Evolutionary conservation across 2,113 vertebrate species (phyloP), one percentile per base, ranked within the genome.

Genomic region (Tauraco erythrolophus): DNA sequence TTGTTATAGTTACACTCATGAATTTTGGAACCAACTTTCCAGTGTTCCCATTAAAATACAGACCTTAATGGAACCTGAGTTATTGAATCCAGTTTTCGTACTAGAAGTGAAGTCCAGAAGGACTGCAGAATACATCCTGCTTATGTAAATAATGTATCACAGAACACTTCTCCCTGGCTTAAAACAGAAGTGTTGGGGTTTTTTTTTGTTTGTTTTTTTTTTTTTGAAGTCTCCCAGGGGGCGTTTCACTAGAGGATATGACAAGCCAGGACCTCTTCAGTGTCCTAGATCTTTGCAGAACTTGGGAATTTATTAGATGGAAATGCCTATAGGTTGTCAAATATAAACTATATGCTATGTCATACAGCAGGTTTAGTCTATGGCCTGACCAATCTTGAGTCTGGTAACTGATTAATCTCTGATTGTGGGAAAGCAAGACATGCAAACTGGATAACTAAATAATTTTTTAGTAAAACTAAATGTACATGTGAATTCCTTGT

Each of bases 111-210:
- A 58, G 21, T 84, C 37, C 46, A 33, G 69, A 80, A 66, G 28
- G 50, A 43, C 50, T 74, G 18, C 10, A 25, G 75, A 74, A 21
- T 54, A 18, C 4, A 9, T 58, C 3, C 9, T 80, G 5, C 28
- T 76, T 54, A 15, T 5, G 21, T 37, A 56, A 91, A 77, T 11
- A 57, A 3, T 28, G n/a, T 79, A 19, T 71, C 0, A 0, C 14
- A 51, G 81, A 72, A 39, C 12, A 48, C 28, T 69, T 72, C 22
- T 78, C 19, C 7, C 23, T 68, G 53, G 4, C 31, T 76, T 88
- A 39, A 16, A 77, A 45, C 4, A 19, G 8, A 54, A 4, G 16
- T 66, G n/a, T n/a, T n/a, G n/a, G n/a, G n/a, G n/a, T n/a, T n/a
- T n/a, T n/a, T n/a, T 81, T 92, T 86, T 48, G 3, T 37, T 58